Evolutionary conservation across 2,797 vertebrate species (phyloP), one percentile per base, ranked within the genome.

Genomic region (Chiroxiphia lanceolata): DNA sequence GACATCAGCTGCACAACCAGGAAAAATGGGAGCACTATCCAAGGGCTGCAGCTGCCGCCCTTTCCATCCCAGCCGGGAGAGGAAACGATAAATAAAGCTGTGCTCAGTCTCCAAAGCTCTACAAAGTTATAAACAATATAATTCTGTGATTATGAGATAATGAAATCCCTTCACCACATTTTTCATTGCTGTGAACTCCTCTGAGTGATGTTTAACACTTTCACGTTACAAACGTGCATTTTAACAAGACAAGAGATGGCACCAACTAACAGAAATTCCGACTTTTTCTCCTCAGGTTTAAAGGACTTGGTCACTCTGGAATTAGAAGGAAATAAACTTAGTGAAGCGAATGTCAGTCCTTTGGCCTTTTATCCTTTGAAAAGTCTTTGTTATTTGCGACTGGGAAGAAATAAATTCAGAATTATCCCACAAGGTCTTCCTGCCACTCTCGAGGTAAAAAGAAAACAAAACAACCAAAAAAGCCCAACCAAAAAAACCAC

Each of bases 261-360:
- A 65, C 36, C 71, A 60, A 57, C 75, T 83, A 74, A 87, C 64
- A 54, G 33, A 61, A 84, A 74, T 70, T 2, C 67, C 40, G 78
- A 47, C 34, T 59, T 88, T 60, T 96, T 93, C 83, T 95, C 81
- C 79, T 60, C 90, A 99, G 99, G 79, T 97, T 98, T 99, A 94
- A 97, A 96, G 95, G 98, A 96, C 34, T 93, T 99, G 93, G 97
- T 99, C 93, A 99, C 98, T 69, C 97, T 99, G 98, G 99, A 99
- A 98, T n/a, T 99, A 96, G 99, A 99, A 97, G 99, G 98, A 83
- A 99, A 99, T 91, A 95, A 98, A 94, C 98, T 99, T 59, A 99
- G 98, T 87, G 99, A 99, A 96, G 97, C 97, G 9, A 99, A 98
- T 25, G 98, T 99, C 77, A 98, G 98, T 82, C 99, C 99, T 60